Conservation (phyloP, 1,140 invertebrate genomes). For the Lucilia cuprina region DNA sequence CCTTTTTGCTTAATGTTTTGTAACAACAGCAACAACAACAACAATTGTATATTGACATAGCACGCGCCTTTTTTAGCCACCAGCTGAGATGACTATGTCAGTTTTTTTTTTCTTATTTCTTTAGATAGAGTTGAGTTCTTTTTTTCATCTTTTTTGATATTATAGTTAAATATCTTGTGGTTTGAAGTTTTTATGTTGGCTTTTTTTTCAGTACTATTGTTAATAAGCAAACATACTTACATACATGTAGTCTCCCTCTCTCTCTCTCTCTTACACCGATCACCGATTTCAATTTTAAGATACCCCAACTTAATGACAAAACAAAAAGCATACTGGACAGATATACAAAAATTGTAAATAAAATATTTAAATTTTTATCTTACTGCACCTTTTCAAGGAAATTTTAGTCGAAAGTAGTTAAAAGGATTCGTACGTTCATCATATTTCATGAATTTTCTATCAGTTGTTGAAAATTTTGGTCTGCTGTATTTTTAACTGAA, state of each 20-base stretch:
- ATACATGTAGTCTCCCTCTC: too few species aligned
- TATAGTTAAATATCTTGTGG: conserved; percentile 4
- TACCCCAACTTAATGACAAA: neutral
- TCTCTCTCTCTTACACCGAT: too few species aligned
- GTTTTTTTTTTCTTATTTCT: neutral
- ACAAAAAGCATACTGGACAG: neutral
- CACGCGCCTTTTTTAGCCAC: conserved; percentile 38
- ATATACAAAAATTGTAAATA: neutral
- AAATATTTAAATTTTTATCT: neutral
- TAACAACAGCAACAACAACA: neutral
- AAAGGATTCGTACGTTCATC: neutral
- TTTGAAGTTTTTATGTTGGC: neutral
- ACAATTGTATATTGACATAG: conserved; percentile 19
- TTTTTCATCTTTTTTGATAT: neutral
- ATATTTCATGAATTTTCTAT: neutral
- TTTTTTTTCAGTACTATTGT: neutral
- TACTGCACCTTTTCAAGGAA: neutral
- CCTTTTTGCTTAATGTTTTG: neutral
- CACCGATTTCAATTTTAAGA: neutral
- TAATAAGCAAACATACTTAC: too few species aligned
- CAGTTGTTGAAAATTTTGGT: neutral
- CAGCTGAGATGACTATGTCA: conserved; percentile 35
- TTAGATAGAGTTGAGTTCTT: neutral
- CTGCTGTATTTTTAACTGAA: neutral
- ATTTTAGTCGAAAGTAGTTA: neutral